Conservation (phyloP, 2,797 vertebrate species). For the Uromys caudimaculatus region DNA sequence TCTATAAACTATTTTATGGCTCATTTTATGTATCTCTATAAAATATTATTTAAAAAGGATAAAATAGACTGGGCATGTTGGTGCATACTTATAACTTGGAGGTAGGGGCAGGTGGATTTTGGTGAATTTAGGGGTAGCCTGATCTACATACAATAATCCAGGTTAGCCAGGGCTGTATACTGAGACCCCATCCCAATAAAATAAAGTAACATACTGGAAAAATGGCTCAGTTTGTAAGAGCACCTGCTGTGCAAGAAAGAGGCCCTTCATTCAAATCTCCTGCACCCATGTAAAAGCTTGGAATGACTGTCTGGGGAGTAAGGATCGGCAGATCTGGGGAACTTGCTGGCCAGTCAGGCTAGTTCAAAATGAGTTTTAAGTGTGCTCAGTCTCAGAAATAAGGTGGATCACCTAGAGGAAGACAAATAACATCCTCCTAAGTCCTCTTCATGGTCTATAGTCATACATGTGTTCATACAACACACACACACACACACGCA, state of each 20-base stretch:
- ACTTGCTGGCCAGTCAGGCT: background rate
- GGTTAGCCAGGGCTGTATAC: background rate
- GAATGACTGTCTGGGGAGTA: background rate
- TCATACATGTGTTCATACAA: background rate
- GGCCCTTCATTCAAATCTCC: background rate
- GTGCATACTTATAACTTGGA: background rate
- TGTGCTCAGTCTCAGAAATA: background rate
- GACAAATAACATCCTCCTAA: background rate
- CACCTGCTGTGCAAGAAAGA: background rate
- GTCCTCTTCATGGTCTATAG: background rate
- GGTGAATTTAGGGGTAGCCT: background rate
- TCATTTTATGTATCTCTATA: background rate
- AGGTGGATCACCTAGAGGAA: background rate
- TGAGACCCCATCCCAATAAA: background rate
- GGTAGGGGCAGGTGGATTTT: background rate
- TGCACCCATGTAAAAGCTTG: background rate
- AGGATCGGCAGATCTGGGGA: background rate
- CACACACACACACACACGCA: background rate
- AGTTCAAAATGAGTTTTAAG: background rate
- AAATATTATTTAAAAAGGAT: constrained; percentile 39
- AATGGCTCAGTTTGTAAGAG: background rate
- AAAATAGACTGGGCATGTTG: background rate
- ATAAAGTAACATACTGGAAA: background rate
- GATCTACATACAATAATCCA: background rate
- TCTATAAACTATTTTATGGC: constrained; percentile 3